Conservation (phyloP, 2,113 vertebrate genomes). For the Oreochromis spilurus region DNA sequence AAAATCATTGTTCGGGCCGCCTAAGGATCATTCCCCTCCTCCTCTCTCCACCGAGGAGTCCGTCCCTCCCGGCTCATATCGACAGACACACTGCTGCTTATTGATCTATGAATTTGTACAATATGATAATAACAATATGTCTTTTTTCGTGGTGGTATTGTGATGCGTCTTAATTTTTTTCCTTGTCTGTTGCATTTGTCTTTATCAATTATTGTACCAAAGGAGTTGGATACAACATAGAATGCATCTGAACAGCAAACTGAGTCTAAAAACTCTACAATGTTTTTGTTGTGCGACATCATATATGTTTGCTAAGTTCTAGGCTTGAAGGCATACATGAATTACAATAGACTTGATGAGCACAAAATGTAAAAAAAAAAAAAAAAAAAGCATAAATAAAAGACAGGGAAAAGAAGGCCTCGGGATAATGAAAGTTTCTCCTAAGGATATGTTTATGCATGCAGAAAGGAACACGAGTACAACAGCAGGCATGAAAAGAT, state of each 20-base stretch:
- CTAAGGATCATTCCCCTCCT: constrained; percentile 27
- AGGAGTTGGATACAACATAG: not conserved
- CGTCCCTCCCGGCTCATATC: constrained; percentile 46
- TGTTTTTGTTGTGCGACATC: not conserved
- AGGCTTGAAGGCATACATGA: not conserved
- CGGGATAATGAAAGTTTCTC: constrained; percentile 10
- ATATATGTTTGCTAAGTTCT: not conserved
- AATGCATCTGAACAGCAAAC: not conserved
- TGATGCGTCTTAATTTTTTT: constrained; percentile 15
- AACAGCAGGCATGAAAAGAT: not conserved
- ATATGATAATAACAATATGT: constrained; percentile 50
- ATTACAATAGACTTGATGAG: not conserved
- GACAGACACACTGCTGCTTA: constrained; percentile 50
- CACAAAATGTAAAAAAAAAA: not conserved
- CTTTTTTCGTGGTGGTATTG: constrained; percentile 9
- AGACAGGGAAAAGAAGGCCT: not conserved
- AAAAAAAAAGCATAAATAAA: constrained; percentile 14
- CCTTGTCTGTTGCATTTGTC: not conserved
- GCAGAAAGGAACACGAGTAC: not conserved
- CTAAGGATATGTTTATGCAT: constrained; percentile 19
- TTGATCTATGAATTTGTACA: constrained; percentile 68
- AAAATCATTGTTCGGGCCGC: constrained; percentile 41
- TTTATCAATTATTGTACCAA: not conserved
- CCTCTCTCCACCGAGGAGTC: constrained; percentile 6
- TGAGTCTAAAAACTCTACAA: not conserved